These are phyloP conservation scores for Steatornis caripensis DNA, from an alignment of 2,113 vertebrate genomes.

Conservation along the genomic window DNA sequence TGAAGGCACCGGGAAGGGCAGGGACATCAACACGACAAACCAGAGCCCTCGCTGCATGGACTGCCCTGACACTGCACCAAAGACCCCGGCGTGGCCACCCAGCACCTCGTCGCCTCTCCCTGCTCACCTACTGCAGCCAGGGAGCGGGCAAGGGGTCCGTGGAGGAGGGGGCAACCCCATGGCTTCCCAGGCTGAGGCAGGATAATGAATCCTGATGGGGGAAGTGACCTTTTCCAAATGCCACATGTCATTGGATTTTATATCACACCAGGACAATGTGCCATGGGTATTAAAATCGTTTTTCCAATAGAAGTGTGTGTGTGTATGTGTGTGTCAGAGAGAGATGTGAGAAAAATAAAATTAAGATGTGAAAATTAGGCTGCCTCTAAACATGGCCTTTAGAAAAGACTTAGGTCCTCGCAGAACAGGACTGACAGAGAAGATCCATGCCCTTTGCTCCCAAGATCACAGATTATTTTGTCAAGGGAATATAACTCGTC, in stretches of 20 bases:
- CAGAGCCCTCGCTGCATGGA: background rate
- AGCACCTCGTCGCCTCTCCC: background rate
- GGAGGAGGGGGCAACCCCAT: slow-evolving; percentile 32
- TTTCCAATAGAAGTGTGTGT: slow-evolving; percentile 87
- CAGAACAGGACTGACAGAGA: background rate
- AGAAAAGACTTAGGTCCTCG: background rate
- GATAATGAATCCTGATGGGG: slow-evolving; percentile 88
- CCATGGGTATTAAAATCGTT: slow-evolving; percentile 99
- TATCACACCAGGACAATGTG: slow-evolving; percentile 98
- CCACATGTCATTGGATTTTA: slow-evolving; percentile 99
- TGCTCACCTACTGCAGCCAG: accelerated
- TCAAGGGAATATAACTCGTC: background rate
- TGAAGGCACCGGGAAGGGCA: background rate
- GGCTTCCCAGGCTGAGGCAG: slow-evolving; percentile 67
- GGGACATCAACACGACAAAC: background rate
- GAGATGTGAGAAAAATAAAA: slow-evolving; percentile 68
- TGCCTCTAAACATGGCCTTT: background rate
- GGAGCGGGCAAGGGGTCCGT: background rate
- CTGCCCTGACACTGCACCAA: background rate
- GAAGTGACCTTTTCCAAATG: slow-evolving; percentile 99
- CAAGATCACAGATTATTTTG: background rate
- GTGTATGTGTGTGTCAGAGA: slow-evolving; percentile 69
- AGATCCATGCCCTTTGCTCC: background rate
- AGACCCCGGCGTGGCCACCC: background rate
- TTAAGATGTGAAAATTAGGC: slow-evolving; percentile 51